phyloP scores from a whole-genome alignment of 92 coral and sea anemone species.

The Montipora capitata region DNA sequence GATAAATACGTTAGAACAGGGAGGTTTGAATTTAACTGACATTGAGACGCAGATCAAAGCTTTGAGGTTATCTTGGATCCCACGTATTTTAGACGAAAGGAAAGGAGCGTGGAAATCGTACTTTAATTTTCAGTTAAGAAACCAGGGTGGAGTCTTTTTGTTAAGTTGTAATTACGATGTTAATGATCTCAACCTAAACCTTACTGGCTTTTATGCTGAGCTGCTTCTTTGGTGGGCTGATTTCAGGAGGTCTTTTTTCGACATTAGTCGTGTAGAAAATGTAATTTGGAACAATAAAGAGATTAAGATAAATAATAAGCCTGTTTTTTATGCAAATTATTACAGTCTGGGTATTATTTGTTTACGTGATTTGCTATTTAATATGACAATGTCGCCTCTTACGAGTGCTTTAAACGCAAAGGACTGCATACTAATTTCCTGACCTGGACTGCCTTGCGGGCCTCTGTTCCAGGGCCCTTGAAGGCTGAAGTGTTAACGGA shows the following conservation, averaged over 20 bases:
- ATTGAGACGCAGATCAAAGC: too few relatives aligned
- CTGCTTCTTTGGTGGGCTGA: slow-evolving; percentile 6
- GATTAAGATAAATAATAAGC: background rate
- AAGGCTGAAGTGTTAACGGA: too few relatives aligned
- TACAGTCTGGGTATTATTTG: background rate
- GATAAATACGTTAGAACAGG: too few relatives aligned
- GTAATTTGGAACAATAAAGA: background rate
- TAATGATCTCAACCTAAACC: slow-evolving; percentile 5
- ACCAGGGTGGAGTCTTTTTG: background rate
- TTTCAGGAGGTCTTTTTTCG: slow-evolving; percentile 9
- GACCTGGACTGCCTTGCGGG: too few relatives aligned
- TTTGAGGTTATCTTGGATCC: too few relatives aligned
- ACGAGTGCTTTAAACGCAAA: background rate
- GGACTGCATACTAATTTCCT: background rate
- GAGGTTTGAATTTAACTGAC: too few relatives aligned
- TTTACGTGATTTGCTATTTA: slow-evolving; percentile 1
- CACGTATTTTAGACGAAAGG: too few relatives aligned
- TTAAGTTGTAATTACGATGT: slow-evolving; percentile 10
- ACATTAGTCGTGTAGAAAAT: background rate
- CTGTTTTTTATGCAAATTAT: background rate
- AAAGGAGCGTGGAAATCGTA: background rate
- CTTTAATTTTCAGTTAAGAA: slow-evolving; percentile 1
- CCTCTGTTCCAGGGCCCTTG: too few relatives aligned
- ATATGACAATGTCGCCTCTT: background rate
- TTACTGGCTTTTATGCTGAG: slow-evolving; percentile 7